A percentile compares a stretch with the other conserved stretches of the same genome.
Evolutionary conservation across 2,797 vertebrate genomes (phyloP).

Genomic region (Prunella strophiata): DNA sequence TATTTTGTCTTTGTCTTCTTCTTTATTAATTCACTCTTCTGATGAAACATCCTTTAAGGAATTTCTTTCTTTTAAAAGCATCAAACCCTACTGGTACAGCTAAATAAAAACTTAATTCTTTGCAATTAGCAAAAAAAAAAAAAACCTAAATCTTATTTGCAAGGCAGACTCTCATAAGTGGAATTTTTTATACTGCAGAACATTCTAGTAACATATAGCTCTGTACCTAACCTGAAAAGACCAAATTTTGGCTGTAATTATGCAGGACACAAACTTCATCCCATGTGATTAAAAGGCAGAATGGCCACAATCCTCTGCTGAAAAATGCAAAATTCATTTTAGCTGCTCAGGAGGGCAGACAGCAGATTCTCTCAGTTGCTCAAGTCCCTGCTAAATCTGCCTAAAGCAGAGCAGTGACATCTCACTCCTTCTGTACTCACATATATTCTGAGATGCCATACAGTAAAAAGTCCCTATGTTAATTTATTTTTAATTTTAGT

Average conservation of each 20-base stretch:
- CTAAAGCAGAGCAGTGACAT: background rate
- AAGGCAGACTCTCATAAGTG: background rate
- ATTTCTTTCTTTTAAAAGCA: slow-evolving; percentile 42
- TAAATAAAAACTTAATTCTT: background rate
- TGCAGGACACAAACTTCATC: background rate
- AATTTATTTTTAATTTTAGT: background rate
- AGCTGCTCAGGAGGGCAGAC: background rate
- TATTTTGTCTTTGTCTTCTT: background rate
- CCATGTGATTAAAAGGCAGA: background rate
- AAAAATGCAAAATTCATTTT: background rate
- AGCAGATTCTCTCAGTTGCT: background rate
- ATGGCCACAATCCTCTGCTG: background rate
- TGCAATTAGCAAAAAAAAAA: slow-evolving; percentile 39
- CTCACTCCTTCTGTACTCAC: background rate
- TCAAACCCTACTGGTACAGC: background rate
- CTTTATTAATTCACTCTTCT: slow-evolving; percentile 20
- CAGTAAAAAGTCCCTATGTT: background rate
- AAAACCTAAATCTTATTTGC: slow-evolving; percentile 5
- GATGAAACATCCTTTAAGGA: background rate
- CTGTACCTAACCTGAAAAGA: background rate
- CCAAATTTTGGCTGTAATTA: background rate
- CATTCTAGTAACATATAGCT: background rate
- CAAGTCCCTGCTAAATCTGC: background rate
- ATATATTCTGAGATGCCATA: background rate
- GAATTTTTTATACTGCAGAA: background rate